Percentiles rank a stretch among this genome's conserved stretches.
phyloP scores from a whole-genome alignment of 2,113 vertebrate genomes.

The Rhizomys pruinosus region DNA sequence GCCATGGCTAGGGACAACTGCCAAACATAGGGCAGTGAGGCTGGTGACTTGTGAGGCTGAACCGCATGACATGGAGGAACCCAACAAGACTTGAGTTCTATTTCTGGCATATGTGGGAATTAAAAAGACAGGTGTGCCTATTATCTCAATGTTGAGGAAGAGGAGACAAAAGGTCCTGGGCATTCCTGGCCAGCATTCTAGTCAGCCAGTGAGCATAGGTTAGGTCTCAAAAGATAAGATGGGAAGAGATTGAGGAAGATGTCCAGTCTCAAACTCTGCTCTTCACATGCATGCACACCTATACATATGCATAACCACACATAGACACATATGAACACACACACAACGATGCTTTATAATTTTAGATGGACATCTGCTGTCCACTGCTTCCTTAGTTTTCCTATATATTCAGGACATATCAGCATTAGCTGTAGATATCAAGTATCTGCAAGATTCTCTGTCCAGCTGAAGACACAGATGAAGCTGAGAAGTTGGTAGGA shows the following conservation, averaged over 20 bases:
- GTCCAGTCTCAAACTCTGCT: no score
- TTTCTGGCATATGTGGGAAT: no score
- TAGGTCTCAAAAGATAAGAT: background rate
- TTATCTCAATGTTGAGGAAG: background rate
- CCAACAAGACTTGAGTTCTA: background rate
- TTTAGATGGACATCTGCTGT: background rate
- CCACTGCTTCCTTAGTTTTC: background rate
- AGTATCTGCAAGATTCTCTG: background rate
- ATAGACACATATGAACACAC: background rate
- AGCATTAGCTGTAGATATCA: background rate
- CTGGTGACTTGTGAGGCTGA: no score
- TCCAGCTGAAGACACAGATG: background rate
- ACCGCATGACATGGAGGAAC: no score
- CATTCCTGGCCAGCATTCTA: background rate
- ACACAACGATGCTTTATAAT: background rate
- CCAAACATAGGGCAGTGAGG: no score
- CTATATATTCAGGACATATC: background rate
- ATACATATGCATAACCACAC: background rate
- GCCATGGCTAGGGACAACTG: no score
- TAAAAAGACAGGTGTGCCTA: background rate
- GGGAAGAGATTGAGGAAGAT: no score
- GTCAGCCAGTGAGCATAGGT: background rate
- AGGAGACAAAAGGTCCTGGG: background rate
- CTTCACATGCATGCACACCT: background rate
- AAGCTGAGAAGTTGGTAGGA: background rate